These are phyloP conservation scores for Aphelocoma californica DNA, from an alignment of 2,797 vertebrate genomes.

Conservation along the genomic window DNA sequence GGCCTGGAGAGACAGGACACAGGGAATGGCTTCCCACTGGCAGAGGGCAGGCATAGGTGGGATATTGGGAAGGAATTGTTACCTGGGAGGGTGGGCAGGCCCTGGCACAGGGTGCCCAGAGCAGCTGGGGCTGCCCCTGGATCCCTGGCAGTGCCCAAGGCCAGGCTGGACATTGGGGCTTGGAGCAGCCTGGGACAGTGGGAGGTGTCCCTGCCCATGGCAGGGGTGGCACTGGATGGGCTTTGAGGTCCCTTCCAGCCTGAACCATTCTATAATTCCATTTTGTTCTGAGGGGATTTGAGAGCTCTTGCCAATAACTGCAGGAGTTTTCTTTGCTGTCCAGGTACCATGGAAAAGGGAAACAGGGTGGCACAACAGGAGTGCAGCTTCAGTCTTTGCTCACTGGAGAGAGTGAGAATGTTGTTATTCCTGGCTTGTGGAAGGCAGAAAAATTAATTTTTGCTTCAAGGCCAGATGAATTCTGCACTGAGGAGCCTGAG, in stretches of 20 bases:
- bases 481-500: neutral
- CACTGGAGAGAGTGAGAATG: neutral
- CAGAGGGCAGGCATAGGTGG: neutral
- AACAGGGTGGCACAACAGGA: neutral
- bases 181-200: neutral
- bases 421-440: neutral
- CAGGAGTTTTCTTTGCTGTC: neutral
- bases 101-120: neutral
- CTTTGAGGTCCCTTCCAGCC: fast-evolving
- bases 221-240: fast-evolving
- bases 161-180: neutral
- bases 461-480: neutral
- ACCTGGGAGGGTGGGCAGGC: fast-evolving
- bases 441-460: neutral
- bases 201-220: neutral
- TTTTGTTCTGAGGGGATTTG: neutral
- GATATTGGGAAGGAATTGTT: neutral
- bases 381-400: neutral
- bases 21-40: neutral
- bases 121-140: too few species aligned
- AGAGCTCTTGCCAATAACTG: neutral
- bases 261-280: neutral
- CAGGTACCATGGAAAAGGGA: neutral
- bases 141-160: neutral
- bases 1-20: neutral